A percentile compares a stretch with the other conserved stretches of the same genome.
Conservation (phyloP, 2,113 vertebrate genomes). For the Oryzias curvinotus region DNA sequence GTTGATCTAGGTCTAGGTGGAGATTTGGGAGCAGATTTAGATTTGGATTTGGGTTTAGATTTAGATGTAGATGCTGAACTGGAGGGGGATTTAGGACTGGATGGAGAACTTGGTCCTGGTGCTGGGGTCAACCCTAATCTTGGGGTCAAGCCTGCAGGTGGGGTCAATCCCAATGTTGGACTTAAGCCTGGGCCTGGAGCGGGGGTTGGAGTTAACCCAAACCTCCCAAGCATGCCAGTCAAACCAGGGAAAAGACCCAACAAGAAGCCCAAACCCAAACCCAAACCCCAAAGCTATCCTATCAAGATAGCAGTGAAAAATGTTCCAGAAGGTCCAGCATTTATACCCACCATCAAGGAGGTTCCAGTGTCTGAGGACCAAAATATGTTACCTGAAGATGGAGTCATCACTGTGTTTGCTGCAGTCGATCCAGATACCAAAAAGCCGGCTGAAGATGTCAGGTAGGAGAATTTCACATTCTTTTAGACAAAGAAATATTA, state of each 20-base stretch:
- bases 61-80: background rate
- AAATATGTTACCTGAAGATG: slow-evolving; percentile 44
- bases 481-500: background rate
- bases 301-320: slow-evolving; percentile 81
- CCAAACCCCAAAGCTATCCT: slow-evolving; percentile 59
- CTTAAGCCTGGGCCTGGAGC: slow-evolving; percentile 6
- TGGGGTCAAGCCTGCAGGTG: slow-evolving; percentile 14
- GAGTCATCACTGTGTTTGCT: slow-evolving; percentile 73
- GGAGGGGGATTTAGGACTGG: background rate
- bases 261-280: slow-evolving; percentile 7
- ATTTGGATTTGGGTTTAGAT: background rate
- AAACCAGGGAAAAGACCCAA: slow-evolving; percentile 30
- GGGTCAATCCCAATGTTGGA: slow-evolving; percentile 9
- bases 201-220: slow-evolving; percentile 28
- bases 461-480: slow-evolving; percentile 65
- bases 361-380: slow-evolving; percentile 74
- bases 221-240: slow-evolving; percentile 1
- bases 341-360: slow-evolving; percentile 70
- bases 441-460: slow-evolving; percentile 79
- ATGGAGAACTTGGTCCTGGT: background rate
- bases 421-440: slow-evolving; percentile 87
- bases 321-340: slow-evolving; percentile 79
- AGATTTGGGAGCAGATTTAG: background rate
- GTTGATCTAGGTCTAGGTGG: background rate
- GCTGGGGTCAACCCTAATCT: no score